These are phyloP conservation scores for Azemiops feae DNA, from an alignment of 2,113 vertebrate genomes.

Conservation along the genomic window DNA sequence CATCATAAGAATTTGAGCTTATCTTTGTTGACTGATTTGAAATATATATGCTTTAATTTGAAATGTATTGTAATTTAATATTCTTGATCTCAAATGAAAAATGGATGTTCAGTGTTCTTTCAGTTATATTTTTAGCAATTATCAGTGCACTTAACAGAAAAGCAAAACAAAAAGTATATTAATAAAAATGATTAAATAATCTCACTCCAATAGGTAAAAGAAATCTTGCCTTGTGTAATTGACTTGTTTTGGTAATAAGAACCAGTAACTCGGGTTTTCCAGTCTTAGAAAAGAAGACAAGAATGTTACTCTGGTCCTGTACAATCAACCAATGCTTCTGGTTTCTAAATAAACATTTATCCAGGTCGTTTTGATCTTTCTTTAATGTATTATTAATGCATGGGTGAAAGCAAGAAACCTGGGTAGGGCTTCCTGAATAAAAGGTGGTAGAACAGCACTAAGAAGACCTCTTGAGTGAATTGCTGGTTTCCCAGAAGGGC, in stretches of 20 bases:
- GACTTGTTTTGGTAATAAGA: not conserved
- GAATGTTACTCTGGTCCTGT: not conserved
- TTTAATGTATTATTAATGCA: not conserved
- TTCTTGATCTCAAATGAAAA: not conserved
- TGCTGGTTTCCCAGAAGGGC: not conserved
- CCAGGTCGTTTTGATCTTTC: not conserved
- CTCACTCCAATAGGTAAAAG: not conserved
- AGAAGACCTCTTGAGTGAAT: not conserved
- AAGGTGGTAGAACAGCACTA: not conserved
- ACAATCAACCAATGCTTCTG: not conserved
- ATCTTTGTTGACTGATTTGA: not conserved
- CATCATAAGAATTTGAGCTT: not conserved
- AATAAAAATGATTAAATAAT: not conserved
- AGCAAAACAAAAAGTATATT: not conserved
- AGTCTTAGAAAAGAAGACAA: not conserved
- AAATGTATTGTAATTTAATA: not conserved
- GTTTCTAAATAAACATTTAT: not conserved
- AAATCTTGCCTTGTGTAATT: not conserved
- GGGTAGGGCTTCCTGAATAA: not conserved
- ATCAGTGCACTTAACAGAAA: not conserved
- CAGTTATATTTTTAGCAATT: not conserved
- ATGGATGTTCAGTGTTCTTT: not conserved
- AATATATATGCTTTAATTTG: not conserved
- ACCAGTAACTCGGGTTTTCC: not conserved
- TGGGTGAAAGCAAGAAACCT: not conserved